Base-by-base conservation (phyloP, 2,888 invertebrate genomes). In the Caenorhabditis angaria region DNA sequence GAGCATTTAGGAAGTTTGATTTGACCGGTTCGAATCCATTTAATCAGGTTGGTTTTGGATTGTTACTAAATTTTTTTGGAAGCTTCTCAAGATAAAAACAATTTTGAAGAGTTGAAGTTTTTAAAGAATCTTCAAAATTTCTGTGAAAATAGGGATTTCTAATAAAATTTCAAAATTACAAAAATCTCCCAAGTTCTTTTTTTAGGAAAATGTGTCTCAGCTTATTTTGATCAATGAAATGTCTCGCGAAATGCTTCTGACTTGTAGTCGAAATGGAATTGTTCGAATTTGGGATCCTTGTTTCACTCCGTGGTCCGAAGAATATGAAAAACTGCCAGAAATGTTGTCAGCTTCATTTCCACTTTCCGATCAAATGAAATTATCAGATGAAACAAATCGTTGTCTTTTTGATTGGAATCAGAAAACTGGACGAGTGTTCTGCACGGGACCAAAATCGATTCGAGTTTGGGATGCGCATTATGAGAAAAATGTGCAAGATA, bases 401-500 rank as follows among this genome's bases (percentile, higher is more conserved):
- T 62, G 62, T 58, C 32, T 72, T 25, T 76, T 59, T 57, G 70
- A 65, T 29, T 86, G 86, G 86, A 77, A 81, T 55, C 86, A 86
- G 66, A 61, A 64, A 35, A 71, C 69, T 32, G 86, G 86, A 14
- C 72, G 71, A 10, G 65, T 86, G 0, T 56, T 83, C 5, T 81
- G 81, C 56, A 76, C 81, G 0, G 86, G 86, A 32, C 78, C 81
- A 6, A 64, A 70, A 54, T 62, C 69, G 60, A 70, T 82, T 25
- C 80, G 86, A 0, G 67, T 86, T 12, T 86, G 86, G 86, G 86
- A 86, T 66, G 84, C 79, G 10, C 80, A 82, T 54, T 70, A 76
- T n/a, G 86, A 86, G 65, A 78, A 78, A 50, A 64, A 61, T n/a
- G 60, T 73, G 14, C 64, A 61, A 20, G 85, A 86, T 61, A 63